Evolutionary conservation across 2,797 vertebrate genomes (phyloP), one percentile per base, ranked within the genome.

Genomic region (Epinephelus coioides): DNA sequence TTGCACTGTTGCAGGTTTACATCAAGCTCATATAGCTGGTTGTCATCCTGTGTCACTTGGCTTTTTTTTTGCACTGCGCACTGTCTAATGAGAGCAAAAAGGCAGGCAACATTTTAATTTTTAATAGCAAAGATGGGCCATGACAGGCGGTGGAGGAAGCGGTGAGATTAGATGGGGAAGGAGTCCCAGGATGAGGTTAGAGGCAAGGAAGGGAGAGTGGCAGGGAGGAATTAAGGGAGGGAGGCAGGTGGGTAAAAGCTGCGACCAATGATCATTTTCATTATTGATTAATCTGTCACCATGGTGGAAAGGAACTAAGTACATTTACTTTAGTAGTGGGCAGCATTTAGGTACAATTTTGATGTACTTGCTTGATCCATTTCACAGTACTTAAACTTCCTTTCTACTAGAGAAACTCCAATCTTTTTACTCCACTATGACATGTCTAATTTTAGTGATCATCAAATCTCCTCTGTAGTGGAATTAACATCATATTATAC

Each of bases 71-170:
- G n/a, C n/a, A 6, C 54, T 21, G 46, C 7, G 0, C 17, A 5
- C 66, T 19, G 40, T 72, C 83, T 84, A 82, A 92, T 83, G 85
- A 88, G 78, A 86, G 80, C 59, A 67, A 84, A 83, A 65, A 78
- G 70, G 64, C 76, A 69, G 46, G 81, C 67, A 84, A 76, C 64
- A 65, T 84, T 89, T 88, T 2, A 59, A 90, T 84, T 80, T 87
- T 89, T 84, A 84, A 82, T 82, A 56, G 66, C 60, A 76, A 71
- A 71, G 70, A 86, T 67, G 85, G 71, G 65, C 76, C 69, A 73
- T 83, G 89, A 85, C 71, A 83, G 78, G 76, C 53, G 2, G 64
- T 0, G 47, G 69, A 86, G 79, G 75, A 78, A 76, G 69, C 44
- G 1, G 55, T 73, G 53, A 73, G 80, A 79, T 66, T 61, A 82